A percentile compares a stretch with the other conserved stretches of the same genome.
These are phyloP conservation scores for Podarcis siculus DNA, from an alignment of 2,797 vertebrate genomes.

Conservation along the genomic window DNA sequence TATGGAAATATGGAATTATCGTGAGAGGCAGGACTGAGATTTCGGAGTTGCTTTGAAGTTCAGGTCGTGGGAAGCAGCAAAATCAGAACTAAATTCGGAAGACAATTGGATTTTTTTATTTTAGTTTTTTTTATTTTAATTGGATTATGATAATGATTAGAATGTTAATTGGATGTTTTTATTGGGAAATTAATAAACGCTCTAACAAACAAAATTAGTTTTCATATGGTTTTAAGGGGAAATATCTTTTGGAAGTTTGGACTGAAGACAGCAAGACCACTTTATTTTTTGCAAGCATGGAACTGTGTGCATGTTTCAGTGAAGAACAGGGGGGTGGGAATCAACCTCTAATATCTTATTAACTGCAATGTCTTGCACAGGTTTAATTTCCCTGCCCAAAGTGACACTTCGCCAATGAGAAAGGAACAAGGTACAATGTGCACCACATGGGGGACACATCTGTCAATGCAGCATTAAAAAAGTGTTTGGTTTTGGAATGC, in stretches of 20 bases:
- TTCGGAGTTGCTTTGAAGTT: no score
- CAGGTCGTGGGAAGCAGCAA: no score
- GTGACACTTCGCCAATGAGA: not conserved
- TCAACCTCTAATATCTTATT: not conserved
- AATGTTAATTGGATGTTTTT: no score
- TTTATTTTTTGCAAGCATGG: not conserved
- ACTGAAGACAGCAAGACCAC: not conserved
- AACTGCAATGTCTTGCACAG: not conserved
- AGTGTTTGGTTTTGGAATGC: no score
- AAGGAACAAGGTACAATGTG: not conserved
- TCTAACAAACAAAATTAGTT: no score
- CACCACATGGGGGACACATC: not conserved
- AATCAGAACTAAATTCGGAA: no score
- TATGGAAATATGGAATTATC: no score
- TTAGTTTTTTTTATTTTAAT: no score
- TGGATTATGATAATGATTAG: no score
- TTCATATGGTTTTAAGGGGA: not conserved
- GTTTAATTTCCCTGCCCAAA: not conserved
- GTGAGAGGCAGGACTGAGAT: no score
- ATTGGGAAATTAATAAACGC: no score
- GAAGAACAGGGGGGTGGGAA: not conserved
- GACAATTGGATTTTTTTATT: no score
- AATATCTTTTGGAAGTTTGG: not conserved
- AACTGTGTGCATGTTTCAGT: not conserved
- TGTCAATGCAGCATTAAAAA: not conserved